Evolutionary conservation across 2,888 invertebrate species (phyloP), one percentile per base, ranked within the genome.

Genomic region (Sialis lutaria): DNA sequence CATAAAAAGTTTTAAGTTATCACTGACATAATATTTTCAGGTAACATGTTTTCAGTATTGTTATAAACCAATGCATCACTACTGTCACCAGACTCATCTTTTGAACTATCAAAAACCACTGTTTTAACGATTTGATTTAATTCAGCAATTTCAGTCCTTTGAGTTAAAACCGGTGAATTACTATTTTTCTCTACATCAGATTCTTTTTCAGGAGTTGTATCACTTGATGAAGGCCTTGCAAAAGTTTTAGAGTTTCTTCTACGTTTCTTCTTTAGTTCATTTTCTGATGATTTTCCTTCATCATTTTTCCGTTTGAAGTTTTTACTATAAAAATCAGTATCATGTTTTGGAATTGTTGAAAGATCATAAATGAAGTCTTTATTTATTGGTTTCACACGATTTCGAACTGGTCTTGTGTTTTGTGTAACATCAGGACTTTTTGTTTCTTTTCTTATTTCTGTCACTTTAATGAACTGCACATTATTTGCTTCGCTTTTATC

Each of bases 331-430:
- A 10, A 8, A 40, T 10, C 31, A 9, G 8, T 45, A 35, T 42
- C 47, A 10, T 47, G 32, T 48, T 57, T 57, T 42, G 55, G 45
- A 30, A 59, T 56, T 37, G 60, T 60, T 33, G 76, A 74, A 52
- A 80, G 64, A 64, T 82, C 82, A 57, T 82, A 82, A 53, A 82
- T 75, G 59, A 82, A 82, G 63, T 83, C 82, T 56, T 76, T 77
- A 57, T 76, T 72, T 52, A 75, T 71, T 6, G 73, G 72, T 60
- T 76, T 79, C 1, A 75, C 68, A 51, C 76, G 74, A 60, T 78
- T 79, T 37, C 82, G 69, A 9, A 77, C 72, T 2, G 81, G 79
- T 52, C 73, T 56, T 37, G 37, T 37, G n/a, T 37, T 37, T 2
- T 37, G 37, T 10, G 37, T 8, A 37, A 6, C 12, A 37, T 37